Evolutionary conservation across 2,888 invertebrate genomes (phyloP).

Genomic region (Polydrusus tereticollis): DNA sequence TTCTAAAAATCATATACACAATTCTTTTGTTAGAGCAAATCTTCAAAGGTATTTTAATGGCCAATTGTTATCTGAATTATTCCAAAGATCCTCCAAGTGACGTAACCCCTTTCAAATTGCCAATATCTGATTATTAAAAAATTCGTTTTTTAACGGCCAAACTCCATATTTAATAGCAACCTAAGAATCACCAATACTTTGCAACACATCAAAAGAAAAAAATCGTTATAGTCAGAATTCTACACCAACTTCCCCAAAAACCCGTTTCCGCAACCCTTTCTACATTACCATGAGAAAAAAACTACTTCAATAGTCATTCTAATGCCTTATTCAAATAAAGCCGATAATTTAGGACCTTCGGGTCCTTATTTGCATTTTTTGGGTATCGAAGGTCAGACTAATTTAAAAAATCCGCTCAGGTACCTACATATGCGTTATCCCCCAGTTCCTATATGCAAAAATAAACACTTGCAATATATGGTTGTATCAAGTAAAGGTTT

Average conservation of each 20-base stretch:
- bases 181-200: conserved; percentile 13
- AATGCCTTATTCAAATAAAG: conserved; percentile 65
- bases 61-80: not conserved
- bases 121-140: conserved; percentile 38
- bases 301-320: conserved; percentile 57
- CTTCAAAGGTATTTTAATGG: too few species aligned
- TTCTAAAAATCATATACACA: too few species aligned
- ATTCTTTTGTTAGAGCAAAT: too few species aligned
- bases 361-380: conserved; percentile 66
- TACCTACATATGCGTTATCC: conserved; percentile 53
- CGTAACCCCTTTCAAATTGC: conserved; percentile 11
- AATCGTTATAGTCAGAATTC: conserved; percentile 52
- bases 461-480: conserved; percentile 53
- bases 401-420: conserved; percentile 63
- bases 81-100: not conserved
- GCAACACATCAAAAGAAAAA: conserved; percentile 39
- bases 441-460: conserved; percentile 52
- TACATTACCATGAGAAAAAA: conserved; percentile 61
- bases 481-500: conserved; percentile 50
- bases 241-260: conserved; percentile 50
- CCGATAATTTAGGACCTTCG: conserved; percentile 65
- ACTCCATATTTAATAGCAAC: conserved; percentile 11
- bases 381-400: conserved; percentile 63
- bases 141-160: conserved; percentile 45
- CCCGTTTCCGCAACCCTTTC: conserved; percentile 53